Evolutionary conservation across 1,140 invertebrate genomes (phyloP).

Genomic region (Pseudachorutes palmiensis): DNA sequence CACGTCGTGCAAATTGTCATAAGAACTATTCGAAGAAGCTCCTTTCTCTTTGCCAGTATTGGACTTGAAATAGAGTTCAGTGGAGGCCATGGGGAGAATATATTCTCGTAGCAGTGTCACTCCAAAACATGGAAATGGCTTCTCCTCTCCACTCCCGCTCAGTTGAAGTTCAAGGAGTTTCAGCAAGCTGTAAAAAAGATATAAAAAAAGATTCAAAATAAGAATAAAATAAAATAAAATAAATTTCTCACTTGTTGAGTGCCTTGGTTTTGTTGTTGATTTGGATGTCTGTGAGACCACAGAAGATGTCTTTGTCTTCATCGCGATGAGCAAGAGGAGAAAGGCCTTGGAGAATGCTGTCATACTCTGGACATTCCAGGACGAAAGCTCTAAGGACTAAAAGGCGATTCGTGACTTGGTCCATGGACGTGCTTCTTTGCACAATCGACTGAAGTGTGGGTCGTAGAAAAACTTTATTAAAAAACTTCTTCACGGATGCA

Average conservation of each 20-base stretch:
- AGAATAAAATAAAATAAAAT: background rate
- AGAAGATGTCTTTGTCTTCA: background rate
- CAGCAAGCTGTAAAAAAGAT: too few relatives aligned
- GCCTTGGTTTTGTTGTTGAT: conserved; percentile 2
- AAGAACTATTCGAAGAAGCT: background rate
- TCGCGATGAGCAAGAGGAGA: background rate
- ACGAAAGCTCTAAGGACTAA: background rate
- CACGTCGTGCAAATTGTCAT: background rate
- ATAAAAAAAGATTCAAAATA: background rate
- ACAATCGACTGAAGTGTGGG: background rate
- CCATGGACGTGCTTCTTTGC: background rate
- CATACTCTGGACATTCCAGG: background rate
- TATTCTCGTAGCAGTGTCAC: background rate
- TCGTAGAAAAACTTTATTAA: background rate
- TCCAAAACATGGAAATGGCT: background rate
- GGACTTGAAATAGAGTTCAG: background rate
- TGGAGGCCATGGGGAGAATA: background rate
- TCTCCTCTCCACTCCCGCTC: background rate
- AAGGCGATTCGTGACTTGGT: background rate
- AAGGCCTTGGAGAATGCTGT: background rate
- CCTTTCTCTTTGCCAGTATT: background rate
- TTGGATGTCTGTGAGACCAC: background rate
- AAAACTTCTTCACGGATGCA: background rate
- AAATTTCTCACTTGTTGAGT: background rate
- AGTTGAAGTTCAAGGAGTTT: background rate